phyloP scores from a whole-genome alignment of 2,113 vertebrate genomes.

The Serilophus lunatus region DNA sequence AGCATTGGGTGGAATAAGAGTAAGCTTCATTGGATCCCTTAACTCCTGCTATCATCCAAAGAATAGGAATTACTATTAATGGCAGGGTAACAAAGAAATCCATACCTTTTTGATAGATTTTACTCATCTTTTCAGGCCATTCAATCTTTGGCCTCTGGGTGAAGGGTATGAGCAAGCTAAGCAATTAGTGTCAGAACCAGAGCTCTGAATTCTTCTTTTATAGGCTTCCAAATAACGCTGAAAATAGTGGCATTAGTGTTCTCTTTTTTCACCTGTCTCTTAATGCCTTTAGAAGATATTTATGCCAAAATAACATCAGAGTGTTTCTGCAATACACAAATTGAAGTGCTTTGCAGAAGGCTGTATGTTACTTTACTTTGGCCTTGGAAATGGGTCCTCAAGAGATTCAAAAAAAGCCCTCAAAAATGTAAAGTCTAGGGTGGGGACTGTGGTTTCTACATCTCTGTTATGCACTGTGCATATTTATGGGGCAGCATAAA shows the following conservation, averaged over 20 bases:
- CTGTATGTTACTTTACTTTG: constrained; percentile 13
- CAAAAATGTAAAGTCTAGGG: neutral
- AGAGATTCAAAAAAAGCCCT: neutral
- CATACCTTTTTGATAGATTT: constrained; percentile 37
- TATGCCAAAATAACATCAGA: constrained; percentile 6
- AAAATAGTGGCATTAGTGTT: neutral
- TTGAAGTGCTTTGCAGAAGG: neutral
- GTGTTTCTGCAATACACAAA: neutral
- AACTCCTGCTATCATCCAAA: neutral
- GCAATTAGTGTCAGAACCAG: constrained; percentile 42
- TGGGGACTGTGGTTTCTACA: neutral
- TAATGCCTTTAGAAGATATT: neutral
- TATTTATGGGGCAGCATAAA: constrained; percentile 21
- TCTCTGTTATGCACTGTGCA: neutral
- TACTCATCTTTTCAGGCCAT: constrained; percentile 34
- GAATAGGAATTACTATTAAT: constrained; percentile 20
- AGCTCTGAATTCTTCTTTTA: constrained; percentile 31
- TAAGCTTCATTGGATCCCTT: neutral
- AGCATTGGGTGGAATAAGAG: neutral
- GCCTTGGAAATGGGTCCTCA: neutral
- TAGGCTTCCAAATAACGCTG: neutral
- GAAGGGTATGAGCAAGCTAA: constrained; percentile 28
- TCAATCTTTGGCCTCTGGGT: constrained; percentile 53
- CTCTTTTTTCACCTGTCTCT: constrained; percentile 11
- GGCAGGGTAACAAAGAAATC: constrained; percentile 19